Evolutionary conservation across 2,888 invertebrate genomes (phyloP).

Genomic region (Allacma fusca): DNA sequence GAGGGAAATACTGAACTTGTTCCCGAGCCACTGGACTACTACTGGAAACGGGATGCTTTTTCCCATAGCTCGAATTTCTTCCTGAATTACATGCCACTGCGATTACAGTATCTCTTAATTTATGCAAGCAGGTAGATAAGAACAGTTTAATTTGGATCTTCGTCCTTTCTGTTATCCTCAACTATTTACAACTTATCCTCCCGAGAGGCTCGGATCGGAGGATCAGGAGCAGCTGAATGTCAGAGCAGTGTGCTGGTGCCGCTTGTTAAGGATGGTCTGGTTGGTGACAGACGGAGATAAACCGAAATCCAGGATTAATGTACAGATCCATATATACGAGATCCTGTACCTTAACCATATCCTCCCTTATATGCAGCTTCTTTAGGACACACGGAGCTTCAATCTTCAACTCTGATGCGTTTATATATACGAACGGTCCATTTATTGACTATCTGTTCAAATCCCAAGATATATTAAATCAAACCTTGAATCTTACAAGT

Average conservation of each 20-base stretch:
- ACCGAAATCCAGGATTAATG: background rate
- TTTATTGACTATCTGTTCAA: no score
- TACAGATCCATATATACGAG: background rate
- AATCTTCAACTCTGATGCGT: no score
- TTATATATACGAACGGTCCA: no score
- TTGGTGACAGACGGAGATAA: constrained; percentile 6
- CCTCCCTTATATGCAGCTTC: no score
- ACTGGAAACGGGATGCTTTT: background rate
- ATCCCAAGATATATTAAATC: no score
- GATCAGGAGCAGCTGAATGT: no score
- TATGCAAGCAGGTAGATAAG: background rate
- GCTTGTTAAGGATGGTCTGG: background rate
- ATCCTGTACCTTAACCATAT: no score
- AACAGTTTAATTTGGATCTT: constrained; percentile 20
- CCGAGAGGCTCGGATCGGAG: no score
- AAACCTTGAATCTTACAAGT: no score
- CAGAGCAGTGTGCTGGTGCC: background rate
- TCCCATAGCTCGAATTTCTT: background rate
- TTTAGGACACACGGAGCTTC: no score
- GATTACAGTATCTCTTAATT: constrained; percentile 25
- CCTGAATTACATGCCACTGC: constrained; percentile 5
- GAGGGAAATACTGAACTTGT: no score
- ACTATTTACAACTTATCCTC: background rate
- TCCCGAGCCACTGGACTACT: background rate
- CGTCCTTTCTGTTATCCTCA: constrained; percentile 10